Base-by-base conservation (phyloP, 1,140 invertebrate species). In the Scylla paramamosain region DNA sequence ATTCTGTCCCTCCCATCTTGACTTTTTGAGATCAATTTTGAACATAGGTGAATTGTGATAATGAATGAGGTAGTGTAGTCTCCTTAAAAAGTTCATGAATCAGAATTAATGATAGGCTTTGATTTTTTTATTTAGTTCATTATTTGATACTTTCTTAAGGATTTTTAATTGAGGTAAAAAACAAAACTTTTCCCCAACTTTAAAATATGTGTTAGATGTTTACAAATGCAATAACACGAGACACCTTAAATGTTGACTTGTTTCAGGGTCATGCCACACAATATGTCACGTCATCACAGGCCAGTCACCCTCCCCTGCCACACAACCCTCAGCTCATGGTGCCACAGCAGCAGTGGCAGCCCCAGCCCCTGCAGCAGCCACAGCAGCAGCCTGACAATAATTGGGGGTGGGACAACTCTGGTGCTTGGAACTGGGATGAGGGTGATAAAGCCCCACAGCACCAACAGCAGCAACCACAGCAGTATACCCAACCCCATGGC, bases 381-480 rank as follows among this genome's bases (percentile, higher is more conserved):
- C 92, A 93, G 28, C 84, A 12, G 46, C 92, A 88, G 29, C 31
- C 52, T 20, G 91, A 91, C 39, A 82, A 46, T 25, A 46, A 14
- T 10, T 90, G 88, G 59, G 77, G 39, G 31, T 39, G 67, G 88
- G 89, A 88, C 28, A 31, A 31, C n/a, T 94, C 93, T 91, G 88
- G 93, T 90, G 93, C 93, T 67, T 94, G 93, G 93, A 91, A 91
- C n/a, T 94, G 93, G 93, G 93, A 52, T 82, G 93, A 82, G 77
- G 29, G 88, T 83, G 77, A 84, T 91, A 39, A 87, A n/a, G 46
- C 52, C 28, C 89, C 90, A 52, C 87, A 91, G 67, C 84, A 86
- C 39, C 45, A 10, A 12, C 39, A 83, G 7, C 93, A 91, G 88
- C 86, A 93, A 31, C 59, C 48, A n/a, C 92, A 82, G 46, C 67